These are phyloP conservation scores for Phoxinus dragarum DNA, from an alignment of 2,797 vertebrate species.

Conservation along the genomic window DNA sequence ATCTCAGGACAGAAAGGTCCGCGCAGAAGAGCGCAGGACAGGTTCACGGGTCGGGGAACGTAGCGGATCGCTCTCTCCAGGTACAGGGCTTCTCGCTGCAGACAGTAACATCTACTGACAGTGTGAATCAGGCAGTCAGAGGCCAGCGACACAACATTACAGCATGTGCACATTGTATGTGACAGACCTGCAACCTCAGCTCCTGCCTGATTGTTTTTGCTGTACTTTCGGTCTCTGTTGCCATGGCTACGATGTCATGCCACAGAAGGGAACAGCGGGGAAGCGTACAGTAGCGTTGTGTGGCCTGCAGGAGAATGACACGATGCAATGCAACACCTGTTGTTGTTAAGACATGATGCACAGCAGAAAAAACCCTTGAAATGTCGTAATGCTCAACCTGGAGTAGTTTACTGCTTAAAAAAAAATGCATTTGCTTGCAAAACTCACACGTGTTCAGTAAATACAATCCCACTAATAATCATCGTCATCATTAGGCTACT, in stretches of 20 bases:
- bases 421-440: not conserved
- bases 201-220: conserved; percentile 13
- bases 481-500: not conserved
- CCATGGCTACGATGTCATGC: conserved; percentile 56
- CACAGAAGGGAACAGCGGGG: conserved; percentile 34
- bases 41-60: not conserved
- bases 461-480: not conserved
- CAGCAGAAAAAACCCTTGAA: not conserved
- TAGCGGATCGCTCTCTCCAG: not conserved
- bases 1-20: not conserved
- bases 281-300: conserved; percentile 25
- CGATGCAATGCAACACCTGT: conserved; percentile 16
- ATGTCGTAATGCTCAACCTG: not conserved
- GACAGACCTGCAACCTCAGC: conserved; percentile 46
- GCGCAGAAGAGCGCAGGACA: not conserved
- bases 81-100: not conserved
- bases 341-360: not conserved
- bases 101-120: conserved; percentile 8
- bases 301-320: conserved; percentile 20
- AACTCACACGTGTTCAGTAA: not conserved
- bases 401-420: not conserved
- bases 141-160: not conserved
- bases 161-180: conserved; percentile 3
- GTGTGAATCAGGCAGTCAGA: not conserved
- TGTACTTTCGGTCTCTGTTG: conserved; percentile 42